Base-by-base conservation (phyloP, 2,888 invertebrate species). In the Rhaphigaster nebulosa region DNA sequence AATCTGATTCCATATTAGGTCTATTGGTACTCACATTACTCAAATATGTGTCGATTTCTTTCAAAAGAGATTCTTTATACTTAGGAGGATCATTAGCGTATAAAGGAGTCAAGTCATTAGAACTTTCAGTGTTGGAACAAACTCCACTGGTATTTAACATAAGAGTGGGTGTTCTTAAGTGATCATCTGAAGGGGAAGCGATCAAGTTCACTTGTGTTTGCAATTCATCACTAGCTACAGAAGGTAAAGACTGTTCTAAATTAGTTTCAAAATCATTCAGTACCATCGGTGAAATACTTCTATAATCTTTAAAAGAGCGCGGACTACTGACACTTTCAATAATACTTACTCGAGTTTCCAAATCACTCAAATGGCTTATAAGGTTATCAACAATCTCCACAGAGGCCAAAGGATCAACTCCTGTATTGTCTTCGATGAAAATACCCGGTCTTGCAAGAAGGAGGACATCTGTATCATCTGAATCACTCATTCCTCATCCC, bases 381-480 rank as follows among this genome's bases (percentile, higher is more conserved):
- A 96, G 95, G 92, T 94, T 95, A 88, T 95, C 95, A 84, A 96
- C 95, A 92, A 96, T 95, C 80, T 92, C 90, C 29, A 90, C 80
- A 84, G 38, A 87, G 34, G 45, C 70, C 23, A 89, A 89, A 20
- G 91, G 65, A n/a, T 88, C 87, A 60, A 91, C 91, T 1, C 95
- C 95, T 50, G 95, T 95, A n/a, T 93, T 93, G 92, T 95, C 94
- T n/a, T 96, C 95, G 52, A 95, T 93, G 93, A 96, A 97, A 93
- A 96, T 96, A 93, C 97, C 96, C 26, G 97, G 97, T 91, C 97
- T 97, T 93, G 97, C 96, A 92, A 97, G 94, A 93, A 97, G 94
- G 92, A 97, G 95, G 93, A 97, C 96, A 94, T 97, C 97, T 10
- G 97, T 97, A 94, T 97, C 97, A 95, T 97, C 97, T 91, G 96